These are phyloP conservation scores for Drosophila subquinaria DNA, from an alignment of 2,888 invertebrate species.

Conservation along the genomic window DNA sequence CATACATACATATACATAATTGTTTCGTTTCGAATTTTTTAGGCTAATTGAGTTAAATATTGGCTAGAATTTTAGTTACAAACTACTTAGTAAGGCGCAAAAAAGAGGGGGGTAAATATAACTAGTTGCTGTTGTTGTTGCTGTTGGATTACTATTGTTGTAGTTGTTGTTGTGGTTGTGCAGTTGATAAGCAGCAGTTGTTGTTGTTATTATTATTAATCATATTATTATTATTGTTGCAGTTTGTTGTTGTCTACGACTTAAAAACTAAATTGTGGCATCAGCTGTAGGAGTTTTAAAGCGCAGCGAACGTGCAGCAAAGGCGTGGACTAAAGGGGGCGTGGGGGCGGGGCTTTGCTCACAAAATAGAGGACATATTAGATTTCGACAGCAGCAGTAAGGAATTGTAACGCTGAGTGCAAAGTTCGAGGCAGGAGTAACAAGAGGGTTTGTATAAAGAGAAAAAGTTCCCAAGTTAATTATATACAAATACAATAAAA, in stretches of 20 bases:
- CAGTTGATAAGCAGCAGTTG: conserved; percentile 68
- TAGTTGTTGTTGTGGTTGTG: conserved; percentile 50
- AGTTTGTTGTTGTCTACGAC: conserved; percentile 43
- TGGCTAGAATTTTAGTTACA: conserved; percentile 48
- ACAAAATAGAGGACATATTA: background rate
- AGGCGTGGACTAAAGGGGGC: conserved; percentile 40
- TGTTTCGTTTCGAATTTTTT: conserved; percentile 39
- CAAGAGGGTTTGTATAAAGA: background rate
- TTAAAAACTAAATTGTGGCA: conserved; percentile 40
- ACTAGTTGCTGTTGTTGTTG: conserved; percentile 31
- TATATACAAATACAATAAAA: conserved; percentile 38
- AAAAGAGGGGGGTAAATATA: background rate
- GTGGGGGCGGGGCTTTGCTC: background rate
- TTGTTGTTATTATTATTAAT: conserved; percentile 24
- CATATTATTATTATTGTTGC: conserved; percentile 29
- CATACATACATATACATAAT: conserved; percentile 54
- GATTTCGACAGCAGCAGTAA: conserved; percentile 22
- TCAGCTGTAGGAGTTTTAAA: conserved; percentile 29
- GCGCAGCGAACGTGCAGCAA: conserved; percentile 59
- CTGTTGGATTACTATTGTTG: conserved; percentile 25
- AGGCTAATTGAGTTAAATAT: conserved; percentile 44
- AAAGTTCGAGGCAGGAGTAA: background rate
- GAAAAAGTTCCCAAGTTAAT: background rate
- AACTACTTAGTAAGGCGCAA: conserved; percentile 49
- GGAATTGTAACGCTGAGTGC: conserved; percentile 5